Evolutionary conservation across 2,888 invertebrate genomes (phyloP).

Genomic region (Chaetoderma sp.): DNA sequence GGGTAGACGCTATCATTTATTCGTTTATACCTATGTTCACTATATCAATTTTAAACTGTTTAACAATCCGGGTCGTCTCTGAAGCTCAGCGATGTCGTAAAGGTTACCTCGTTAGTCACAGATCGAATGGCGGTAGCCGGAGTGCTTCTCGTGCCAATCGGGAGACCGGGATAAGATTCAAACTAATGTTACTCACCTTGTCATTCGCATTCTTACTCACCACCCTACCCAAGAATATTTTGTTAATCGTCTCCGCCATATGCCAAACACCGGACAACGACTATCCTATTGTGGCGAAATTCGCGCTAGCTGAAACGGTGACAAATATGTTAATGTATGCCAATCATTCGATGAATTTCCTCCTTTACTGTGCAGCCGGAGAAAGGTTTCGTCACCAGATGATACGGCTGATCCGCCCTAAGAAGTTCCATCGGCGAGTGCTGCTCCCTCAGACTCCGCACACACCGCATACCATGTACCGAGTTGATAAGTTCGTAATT

Average conservation of each 20-base stretch:
- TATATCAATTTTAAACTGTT: conserved; percentile 47
- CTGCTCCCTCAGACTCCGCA: too few species aligned
- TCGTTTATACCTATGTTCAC: conserved; percentile 61
- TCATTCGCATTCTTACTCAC: conserved; percentile 63
- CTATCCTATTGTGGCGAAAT: conserved; percentile 34
- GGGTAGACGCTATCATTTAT: conserved; percentile 63
- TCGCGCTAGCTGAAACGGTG: conserved; percentile 49
- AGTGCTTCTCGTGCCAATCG: conserved; percentile 28
- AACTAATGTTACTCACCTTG: conserved; percentile 55
- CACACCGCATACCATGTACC: too few species aligned
- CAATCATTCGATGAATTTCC: conserved; percentile 65
- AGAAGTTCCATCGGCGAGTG: conserved; percentile 31
- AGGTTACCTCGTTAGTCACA: not conserved
- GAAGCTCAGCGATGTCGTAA: conserved; percentile 14
- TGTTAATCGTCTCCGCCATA: conserved; percentile 39
- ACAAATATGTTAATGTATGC: conserved; percentile 63
- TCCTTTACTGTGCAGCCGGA: conserved; percentile 57
- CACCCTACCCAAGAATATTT: conserved; percentile 60
- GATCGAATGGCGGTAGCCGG: too few species aligned
- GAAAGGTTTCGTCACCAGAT: conserved; percentile 55
- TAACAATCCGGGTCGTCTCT: conserved; percentile 44
- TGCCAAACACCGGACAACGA: conserved; percentile 16
- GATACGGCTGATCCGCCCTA: conserved; percentile 41
- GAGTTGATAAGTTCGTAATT: too few species aligned
- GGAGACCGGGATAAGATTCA: conserved; percentile 44